Conservation (phyloP, 2,888 invertebrate genomes). For the Apeira syringaria region DNA sequence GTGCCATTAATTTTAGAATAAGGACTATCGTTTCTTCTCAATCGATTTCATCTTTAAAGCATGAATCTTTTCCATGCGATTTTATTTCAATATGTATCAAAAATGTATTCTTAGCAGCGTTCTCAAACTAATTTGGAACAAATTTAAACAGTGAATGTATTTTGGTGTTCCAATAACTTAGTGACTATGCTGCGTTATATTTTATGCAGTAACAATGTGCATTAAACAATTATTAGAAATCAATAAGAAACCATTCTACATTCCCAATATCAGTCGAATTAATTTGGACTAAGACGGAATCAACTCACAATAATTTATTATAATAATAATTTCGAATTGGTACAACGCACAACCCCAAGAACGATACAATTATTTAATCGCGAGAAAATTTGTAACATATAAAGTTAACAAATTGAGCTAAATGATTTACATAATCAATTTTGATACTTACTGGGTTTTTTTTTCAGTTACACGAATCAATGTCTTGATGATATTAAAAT, state of each 20-base stretch:
- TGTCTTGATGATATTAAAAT: conserved; percentile 30
- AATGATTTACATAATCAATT: conserved; percentile 45
- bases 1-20: too few relatives aligned
- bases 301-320: conserved; percentile 48
- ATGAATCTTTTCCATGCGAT: too few relatives aligned
- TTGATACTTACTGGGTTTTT: too few relatives aligned
- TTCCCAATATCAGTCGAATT: conserved; percentile 61
- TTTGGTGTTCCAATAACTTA: neutral
- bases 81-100: neutral
- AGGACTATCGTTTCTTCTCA: too few relatives aligned
- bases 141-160: neutral
- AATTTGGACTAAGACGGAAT: conserved; percentile 67
- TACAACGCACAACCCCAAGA: conserved; percentile 72
- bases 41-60: too few relatives aligned
- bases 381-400: conserved; percentile 63
- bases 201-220: conserved; percentile 8
- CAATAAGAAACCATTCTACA: conserved; percentile 40
- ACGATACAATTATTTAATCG: conserved; percentile 40
- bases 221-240: conserved; percentile 31
- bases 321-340: conserved; percentile 51
- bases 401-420: conserved; percentile 74
- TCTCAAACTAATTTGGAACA: neutral
- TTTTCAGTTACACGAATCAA: conserved; percentile 34
- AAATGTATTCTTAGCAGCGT: neutral
- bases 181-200: conserved; percentile 1